Evolutionary conservation across 1,140 invertebrate genomes (phyloP).

Genomic region (Cherax quadricarinatus): DNA sequence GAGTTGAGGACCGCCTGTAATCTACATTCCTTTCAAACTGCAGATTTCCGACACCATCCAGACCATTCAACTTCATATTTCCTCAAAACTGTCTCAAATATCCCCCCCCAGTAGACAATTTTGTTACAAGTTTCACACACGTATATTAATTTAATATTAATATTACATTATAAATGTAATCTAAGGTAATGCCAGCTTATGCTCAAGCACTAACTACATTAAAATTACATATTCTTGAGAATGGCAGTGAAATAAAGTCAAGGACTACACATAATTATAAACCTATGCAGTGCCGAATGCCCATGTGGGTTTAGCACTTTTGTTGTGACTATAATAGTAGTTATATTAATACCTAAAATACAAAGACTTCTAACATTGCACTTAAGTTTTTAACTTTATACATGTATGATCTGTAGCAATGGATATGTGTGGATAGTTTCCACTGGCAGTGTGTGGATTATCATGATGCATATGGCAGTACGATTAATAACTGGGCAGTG

Average conservation of each 20-base stretch:
- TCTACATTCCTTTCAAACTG: neutral
- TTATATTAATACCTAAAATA: neutral
- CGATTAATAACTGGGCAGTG: conserved; percentile 11
- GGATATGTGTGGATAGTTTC: conserved; percentile 4
- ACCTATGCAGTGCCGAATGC: neutral
- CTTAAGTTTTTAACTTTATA: too few relatives aligned
- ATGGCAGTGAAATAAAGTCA: neutral
- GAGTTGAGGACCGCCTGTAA: too few relatives aligned
- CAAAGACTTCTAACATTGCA: neutral
- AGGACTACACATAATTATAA: neutral
- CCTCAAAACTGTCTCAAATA: neutral
- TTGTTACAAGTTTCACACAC: neutral
- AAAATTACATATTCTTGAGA: neutral
- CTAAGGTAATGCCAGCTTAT: neutral
- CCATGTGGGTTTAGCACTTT: neutral
- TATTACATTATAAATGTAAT: neutral
- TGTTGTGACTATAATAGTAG: neutral
- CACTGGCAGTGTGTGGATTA: conserved; percentile 38
- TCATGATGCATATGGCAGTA: conserved; percentile 30
- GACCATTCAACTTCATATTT: neutral
- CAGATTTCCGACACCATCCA: neutral
- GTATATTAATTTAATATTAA: neutral
- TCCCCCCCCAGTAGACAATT: too few relatives aligned
- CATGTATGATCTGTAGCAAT: neutral
- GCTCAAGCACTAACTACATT: neutral